Conservation (phyloP, 1,140 invertebrate genomes). For the Phthorimaea operculella region DNA sequence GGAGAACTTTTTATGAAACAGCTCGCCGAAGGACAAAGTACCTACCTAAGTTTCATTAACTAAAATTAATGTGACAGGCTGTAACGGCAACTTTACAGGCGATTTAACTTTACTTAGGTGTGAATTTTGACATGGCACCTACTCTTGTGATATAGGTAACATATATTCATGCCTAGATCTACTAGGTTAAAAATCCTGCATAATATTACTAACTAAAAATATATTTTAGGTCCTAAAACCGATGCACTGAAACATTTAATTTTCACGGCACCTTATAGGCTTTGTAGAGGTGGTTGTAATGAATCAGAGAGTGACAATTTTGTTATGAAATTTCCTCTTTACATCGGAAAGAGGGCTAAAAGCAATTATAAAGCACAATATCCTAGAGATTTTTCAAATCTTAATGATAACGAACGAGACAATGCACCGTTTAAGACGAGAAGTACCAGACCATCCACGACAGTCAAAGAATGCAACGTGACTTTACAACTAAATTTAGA, state of each 20-base stretch:
- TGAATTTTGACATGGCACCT: too few species aligned
- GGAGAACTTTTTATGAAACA: background rate
- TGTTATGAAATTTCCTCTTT: slow-evolving; percentile 35
- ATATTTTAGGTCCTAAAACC: too few species aligned
- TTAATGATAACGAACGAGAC: slow-evolving; percentile 8
- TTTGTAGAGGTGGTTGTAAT: slow-evolving; percentile 36
- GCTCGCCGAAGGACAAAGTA: background rate
- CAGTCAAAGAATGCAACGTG: slow-evolving; percentile 6
- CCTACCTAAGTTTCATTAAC: background rate
- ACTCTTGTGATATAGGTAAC: too few species aligned
- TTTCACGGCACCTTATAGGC: slow-evolving; percentile 45
- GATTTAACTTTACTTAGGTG: too few species aligned
- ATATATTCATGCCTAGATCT: background rate
- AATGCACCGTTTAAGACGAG: slow-evolving; percentile 23
- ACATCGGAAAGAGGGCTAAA: slow-evolving; percentile 23
- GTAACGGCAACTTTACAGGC: too few species aligned
- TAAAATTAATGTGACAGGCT: background rate
- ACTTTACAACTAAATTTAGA: background rate
- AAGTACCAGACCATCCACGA: slow-evolving; percentile 2
- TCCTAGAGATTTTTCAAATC: slow-evolving; percentile 18
- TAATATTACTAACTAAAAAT: too few species aligned
- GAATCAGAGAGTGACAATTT: slow-evolving; percentile 17
- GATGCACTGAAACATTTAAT: too few species aligned
- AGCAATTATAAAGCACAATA: slow-evolving; percentile 23
- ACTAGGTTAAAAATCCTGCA: too few species aligned